Conservation (phyloP, 2,888 invertebrate genomes). For the Apodemia duryi region DNA sequence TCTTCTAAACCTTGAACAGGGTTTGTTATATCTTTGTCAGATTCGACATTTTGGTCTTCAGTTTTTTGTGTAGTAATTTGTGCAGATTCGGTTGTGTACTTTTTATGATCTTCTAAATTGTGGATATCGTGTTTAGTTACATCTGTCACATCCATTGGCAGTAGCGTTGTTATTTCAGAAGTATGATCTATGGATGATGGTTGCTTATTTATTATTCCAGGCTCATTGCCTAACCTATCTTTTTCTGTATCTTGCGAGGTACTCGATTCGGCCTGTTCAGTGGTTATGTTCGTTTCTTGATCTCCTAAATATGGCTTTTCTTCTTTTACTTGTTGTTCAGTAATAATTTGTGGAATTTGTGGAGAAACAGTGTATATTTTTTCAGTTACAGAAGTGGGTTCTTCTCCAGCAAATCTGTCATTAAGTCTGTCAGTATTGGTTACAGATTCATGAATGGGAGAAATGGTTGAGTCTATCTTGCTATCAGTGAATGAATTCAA, state of each 20-base stretch:
- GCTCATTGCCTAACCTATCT: not conserved
- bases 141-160: not conserved
- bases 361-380: constrained; percentile 14
- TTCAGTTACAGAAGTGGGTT: not conserved
- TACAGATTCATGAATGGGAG: not conserved
- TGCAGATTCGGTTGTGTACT: not conserved
- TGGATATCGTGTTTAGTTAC: not conserved
- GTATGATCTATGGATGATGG: not conserved
- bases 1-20: not conserved
- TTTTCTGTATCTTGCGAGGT: not conserved
- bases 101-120: not conserved
- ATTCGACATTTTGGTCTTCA: not conserved
- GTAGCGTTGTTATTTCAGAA: not conserved
- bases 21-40: not conserved
- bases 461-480: not conserved
- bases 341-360: constrained; percentile 12
- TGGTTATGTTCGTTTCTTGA: not conserved
- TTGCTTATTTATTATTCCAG: not conserved
- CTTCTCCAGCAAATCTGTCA: not conserved
- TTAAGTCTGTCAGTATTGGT: not conserved
- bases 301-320: not conserved
- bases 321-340: not conserved
- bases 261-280: not conserved
- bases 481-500: not conserved
- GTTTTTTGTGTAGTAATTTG: not conserved